phyloP scores from a whole-genome alignment of 2,888 invertebrate genomes.

The Dolomedes plantarius region DNA sequence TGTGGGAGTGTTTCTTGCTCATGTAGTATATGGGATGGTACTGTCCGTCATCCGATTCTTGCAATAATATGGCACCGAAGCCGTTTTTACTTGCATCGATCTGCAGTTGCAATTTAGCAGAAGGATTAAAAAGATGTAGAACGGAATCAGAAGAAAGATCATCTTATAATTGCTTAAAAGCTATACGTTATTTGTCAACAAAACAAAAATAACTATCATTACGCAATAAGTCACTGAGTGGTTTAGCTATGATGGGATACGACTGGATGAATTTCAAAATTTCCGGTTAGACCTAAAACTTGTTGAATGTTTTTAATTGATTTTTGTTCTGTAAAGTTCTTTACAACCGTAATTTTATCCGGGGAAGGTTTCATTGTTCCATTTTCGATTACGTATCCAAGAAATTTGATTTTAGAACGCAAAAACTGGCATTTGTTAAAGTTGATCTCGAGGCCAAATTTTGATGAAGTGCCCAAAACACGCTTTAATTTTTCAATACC shows the following conservation, averaged over 20 bases:
- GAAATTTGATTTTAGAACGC: slow-evolving; percentile 7
- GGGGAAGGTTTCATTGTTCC: no score
- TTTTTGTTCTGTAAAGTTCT: no score
- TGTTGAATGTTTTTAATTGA: slow-evolving; percentile 7
- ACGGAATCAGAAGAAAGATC: neutral
- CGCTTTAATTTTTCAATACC: no score
- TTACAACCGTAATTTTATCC: slow-evolving; percentile 16
- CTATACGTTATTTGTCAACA: neutral
- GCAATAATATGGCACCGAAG: slow-evolving; percentile 15
- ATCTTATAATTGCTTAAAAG: slow-evolving; percentile 23
- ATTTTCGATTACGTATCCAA: no score
- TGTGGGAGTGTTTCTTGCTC: neutral
- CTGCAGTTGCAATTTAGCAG: slow-evolving; percentile 14
- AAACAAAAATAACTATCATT: slow-evolving; percentile 12
- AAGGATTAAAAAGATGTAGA: slow-evolving; percentile 17
- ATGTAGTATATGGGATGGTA: neutral
- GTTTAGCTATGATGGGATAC: slow-evolving; percentile 27
- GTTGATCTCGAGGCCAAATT: no score
- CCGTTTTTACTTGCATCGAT: slow-evolving; percentile 11
- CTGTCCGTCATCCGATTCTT: neutral
- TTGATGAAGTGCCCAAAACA: no score
- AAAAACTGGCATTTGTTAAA: no score
- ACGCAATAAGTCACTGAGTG: slow-evolving; percentile 26
- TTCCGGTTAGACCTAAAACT: slow-evolving; percentile 21
- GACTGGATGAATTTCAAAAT: slow-evolving; percentile 36